Conservation (phyloP, 2,797 vertebrate genomes). For the Naso thynnoides region DNA sequence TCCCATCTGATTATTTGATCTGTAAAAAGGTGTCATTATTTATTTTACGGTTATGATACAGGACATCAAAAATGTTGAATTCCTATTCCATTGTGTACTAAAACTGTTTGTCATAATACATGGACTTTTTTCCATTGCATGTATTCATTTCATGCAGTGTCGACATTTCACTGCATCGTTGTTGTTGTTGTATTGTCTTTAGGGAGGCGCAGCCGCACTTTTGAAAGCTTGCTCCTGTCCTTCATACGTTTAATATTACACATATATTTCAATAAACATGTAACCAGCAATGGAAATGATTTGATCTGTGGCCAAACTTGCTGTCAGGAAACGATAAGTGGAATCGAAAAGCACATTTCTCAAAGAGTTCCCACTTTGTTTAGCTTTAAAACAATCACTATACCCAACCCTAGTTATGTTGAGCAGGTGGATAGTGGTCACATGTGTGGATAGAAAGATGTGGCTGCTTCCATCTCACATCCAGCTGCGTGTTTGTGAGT, state of each 20-base stretch:
- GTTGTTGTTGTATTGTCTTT: too few relatives aligned
- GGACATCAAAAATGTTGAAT: slow-evolving; percentile 21
- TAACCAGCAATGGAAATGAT: slow-evolving; percentile 12
- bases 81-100: neutral
- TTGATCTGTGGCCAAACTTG: slow-evolving; percentile 38
- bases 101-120: slow-evolving; percentile 4
- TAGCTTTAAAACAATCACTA: slow-evolving; percentile 23
- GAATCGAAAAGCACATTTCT: slow-evolving; percentile 66
- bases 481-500: slow-evolving; percentile 26
- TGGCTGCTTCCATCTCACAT: slow-evolving; percentile 35
- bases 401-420: slow-evolving; percentile 54
- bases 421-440: slow-evolving; percentile 63
- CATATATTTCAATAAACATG: slow-evolving; percentile 18
- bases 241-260: slow-evolving; percentile 49
- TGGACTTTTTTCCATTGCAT: slow-evolving; percentile 9
- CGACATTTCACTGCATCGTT: slow-evolving; percentile 15
- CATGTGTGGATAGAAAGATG: slow-evolving; percentile 45
- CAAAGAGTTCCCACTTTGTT: slow-evolving; percentile 8
- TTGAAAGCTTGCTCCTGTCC: slow-evolving; percentile 17
- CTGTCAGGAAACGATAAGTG: slow-evolving; percentile 55
- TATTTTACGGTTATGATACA: slow-evolving; percentile 8
- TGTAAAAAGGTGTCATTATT: slow-evolving; percentile 28
- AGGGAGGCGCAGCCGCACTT: neutral
- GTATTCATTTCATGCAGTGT: slow-evolving; percentile 16
- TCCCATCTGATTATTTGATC: neutral